Evolutionary conservation across 2,797 vertebrate species (phyloP), one percentile per base, ranked within the genome.

Genomic region (Pterois miles): DNA sequence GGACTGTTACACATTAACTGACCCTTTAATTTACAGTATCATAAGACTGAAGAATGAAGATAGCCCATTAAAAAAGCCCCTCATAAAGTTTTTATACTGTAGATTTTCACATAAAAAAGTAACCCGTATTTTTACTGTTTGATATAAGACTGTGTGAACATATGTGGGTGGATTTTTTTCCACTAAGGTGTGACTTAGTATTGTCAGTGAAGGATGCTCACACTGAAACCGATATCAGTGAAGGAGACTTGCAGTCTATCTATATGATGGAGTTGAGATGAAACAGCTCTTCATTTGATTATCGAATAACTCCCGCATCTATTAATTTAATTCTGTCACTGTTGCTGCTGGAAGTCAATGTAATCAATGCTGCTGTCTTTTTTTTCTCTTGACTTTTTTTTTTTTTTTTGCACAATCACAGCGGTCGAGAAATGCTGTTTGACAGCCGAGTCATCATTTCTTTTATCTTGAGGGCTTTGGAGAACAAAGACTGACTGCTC

Each of bases 401-500:
- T 65, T 50, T 74, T 83, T 88, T 64, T 81, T 23, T 3, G 31
- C 65, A 64, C 63, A 70, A 75, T 65, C 36, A 52, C 54, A 76
- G 78, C 69, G 67, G 65, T 86, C 34, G 57, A 58, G 73, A 79
- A 62, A 74, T 29, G 18, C 71, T 33, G 46, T 52, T 54, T 80
- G 81, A 85, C 84, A 87, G 59, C 66, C 43, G 65, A 82, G 67
- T 84, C 82, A 84, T 91, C 65, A 82, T 67, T 56, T 69, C 74
- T 86, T 86, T 86, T 70, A 84, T 83, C 80, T 65, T 66, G 57
- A 78, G 66, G 71, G 78, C 82, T 83, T 56, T 68, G 36, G 66
- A 84, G 70, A 66, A 68, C 46, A 83, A 74, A 67, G 70, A 73
- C 31, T 22, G 14, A 40, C 25, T 63, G 36, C 48, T 50, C 31